These are phyloP conservation scores for Tenrec ecaudatus DNA, from an alignment of 2,113 vertebrate species.

Conservation along the genomic window DNA sequence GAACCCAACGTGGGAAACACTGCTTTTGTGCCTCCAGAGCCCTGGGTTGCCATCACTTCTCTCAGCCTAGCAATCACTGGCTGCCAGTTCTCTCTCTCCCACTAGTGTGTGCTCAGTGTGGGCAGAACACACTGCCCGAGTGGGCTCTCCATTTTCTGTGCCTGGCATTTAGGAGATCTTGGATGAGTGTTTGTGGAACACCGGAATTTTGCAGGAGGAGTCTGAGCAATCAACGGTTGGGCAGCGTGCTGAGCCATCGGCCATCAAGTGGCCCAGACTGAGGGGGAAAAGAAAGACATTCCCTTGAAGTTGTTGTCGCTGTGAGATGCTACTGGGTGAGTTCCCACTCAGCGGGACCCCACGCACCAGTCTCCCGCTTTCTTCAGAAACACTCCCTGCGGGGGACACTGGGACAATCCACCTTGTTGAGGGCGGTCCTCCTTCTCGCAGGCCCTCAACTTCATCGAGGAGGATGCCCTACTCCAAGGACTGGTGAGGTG, in stretches of 20 bases:
- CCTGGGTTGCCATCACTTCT: not conserved
- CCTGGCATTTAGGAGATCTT: conserved; percentile 58
- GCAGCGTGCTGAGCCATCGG: not conserved
- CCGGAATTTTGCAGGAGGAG: conserved; percentile 51
- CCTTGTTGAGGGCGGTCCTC: not conserved
- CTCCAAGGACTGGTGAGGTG: not conserved
- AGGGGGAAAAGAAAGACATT: not conserved
- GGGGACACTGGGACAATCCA: too few species aligned
- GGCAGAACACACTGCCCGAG: conserved; percentile 22
- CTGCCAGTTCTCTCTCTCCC: conserved; percentile 48
- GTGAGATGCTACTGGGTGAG: not conserved
- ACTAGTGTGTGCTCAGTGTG: conserved; percentile 43
- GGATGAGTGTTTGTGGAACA: conserved; percentile 49
- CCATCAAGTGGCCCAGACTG: not conserved
- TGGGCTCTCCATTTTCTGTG: conserved; percentile 40
- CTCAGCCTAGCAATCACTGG: conserved; percentile 43
- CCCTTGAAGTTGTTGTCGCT: not conserved
- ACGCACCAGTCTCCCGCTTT: not conserved
- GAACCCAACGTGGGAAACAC: not conserved
- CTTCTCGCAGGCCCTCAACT: not conserved
- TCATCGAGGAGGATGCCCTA: not conserved
- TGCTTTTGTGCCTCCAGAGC: not conserved
- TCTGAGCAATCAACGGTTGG: not conserved
- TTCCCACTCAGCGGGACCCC: not conserved
- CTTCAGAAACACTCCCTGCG: not conserved